phyloP scores from a whole-genome alignment of 2,113 vertebrate genomes.

The Micronycteris hirsuta region DNA sequence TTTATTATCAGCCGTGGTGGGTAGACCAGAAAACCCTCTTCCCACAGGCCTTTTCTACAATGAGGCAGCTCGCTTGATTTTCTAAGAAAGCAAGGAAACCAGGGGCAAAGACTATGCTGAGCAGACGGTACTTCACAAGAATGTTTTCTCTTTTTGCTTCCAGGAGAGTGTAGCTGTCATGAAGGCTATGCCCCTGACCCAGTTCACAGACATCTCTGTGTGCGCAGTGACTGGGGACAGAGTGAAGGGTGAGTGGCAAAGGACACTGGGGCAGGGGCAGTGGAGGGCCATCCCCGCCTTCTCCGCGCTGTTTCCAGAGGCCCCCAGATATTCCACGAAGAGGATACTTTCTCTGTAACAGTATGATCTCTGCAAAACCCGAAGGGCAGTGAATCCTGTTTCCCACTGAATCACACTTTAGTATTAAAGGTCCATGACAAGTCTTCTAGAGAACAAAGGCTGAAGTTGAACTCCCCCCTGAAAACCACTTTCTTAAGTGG shows the following conservation, averaged over 20 bases:
- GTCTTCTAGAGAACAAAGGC: not conserved
- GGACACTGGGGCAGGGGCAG: accelerated
- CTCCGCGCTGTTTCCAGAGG: not conserved
- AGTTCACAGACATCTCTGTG: slow-evolving; percentile 91
- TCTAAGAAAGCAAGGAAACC: not conserved
- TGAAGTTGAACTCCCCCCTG: not conserved
- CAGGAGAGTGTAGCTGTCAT: slow-evolving; percentile 98
- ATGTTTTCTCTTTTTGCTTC: slow-evolving; percentile 47
- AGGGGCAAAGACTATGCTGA: not conserved
- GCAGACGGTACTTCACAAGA: not conserved
- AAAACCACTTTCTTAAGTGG: not conserved
- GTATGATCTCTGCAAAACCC: not conserved
- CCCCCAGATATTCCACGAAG: not conserved
- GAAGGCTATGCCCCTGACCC: slow-evolving; percentile 95
- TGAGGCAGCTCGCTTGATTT: not conserved
- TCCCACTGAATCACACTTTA: not conserved
- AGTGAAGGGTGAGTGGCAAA: slow-evolving; percentile 93
- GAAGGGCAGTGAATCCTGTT: not conserved
- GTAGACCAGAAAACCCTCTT: not conserved
- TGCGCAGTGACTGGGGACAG: slow-evolving; percentile 96
- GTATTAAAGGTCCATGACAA: not conserved
- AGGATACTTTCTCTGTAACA: not conserved
- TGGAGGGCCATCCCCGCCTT: not conserved
- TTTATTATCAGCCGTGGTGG: not conserved
- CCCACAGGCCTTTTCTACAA: not conserved